A percentile compares a stretch with the other conserved stretches of the same genome.
Evolutionary conservation across 2,888 invertebrate genomes (phyloP).

Genomic region (Linnaemya vulpina): DNA sequence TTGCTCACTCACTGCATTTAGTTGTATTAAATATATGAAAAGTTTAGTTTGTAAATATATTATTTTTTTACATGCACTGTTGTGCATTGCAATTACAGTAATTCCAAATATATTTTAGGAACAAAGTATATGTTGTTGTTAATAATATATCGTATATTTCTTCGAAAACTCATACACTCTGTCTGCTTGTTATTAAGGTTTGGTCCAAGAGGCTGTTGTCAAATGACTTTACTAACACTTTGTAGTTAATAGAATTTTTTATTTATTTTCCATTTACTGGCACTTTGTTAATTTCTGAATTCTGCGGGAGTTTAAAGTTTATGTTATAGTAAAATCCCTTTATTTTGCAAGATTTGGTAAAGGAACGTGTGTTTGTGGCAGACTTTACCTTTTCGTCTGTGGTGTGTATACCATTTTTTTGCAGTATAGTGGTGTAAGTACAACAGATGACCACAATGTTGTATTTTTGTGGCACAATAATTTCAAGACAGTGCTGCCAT

Average conservation of each 20-base stretch:
- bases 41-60: slow-evolving; percentile 36
- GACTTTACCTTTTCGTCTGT: slow-evolving; percentile 75
- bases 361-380: slow-evolving; percentile 75
- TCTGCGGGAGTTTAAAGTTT: slow-evolving; percentile 48
- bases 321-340: slow-evolving; percentile 50
- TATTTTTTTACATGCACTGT: neutral
- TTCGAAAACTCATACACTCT: neutral
- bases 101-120: neutral
- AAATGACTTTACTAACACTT: slow-evolving; percentile 36
- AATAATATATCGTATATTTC: neutral
- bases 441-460: slow-evolving; percentile 35
- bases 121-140: neutral
- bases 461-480: neutral
- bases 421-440: slow-evolving; percentile 24
- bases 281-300: slow-evolving; percentile 64
- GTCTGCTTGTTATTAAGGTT: slow-evolving; percentile 22
- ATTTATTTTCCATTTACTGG: neutral
- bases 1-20: slow-evolving; percentile 35
- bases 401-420: slow-evolving; percentile 53
- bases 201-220: neutral
- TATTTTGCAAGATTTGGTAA: slow-evolving; percentile 72
- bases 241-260: neutral
- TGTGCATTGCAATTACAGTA: neutral
- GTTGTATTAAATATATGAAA: slow-evolving; percentile 14
- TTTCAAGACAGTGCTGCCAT: neutral